Evolutionary conservation across 2,888 invertebrate species (phyloP).

Genomic region (Amaurobius ferox): DNA sequence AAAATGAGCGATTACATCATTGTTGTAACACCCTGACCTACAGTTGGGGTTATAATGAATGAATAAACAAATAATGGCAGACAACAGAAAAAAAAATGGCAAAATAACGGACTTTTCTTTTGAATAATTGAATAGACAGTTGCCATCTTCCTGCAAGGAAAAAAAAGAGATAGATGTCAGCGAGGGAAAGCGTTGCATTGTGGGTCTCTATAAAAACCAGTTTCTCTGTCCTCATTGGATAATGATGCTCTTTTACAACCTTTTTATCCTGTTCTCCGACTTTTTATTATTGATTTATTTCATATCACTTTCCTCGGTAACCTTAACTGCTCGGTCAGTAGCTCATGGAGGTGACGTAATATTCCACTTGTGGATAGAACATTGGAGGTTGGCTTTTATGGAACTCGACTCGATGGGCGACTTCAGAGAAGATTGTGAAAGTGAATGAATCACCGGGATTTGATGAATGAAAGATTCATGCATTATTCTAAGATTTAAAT

Average conservation of each 20-base stretch:
- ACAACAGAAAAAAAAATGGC: neutral
- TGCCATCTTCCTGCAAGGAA: conserved; percentile 2
- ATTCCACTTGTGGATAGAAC: neutral
- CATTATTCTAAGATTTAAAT: no score
- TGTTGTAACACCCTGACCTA: neutral
- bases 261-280: neutral
- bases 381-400: neutral
- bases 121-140: conserved; percentile 39
- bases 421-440: neutral
- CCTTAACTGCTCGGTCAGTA: neutral
- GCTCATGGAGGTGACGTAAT: neutral
- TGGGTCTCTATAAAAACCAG: neutral
- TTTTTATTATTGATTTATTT: conserved; percentile 6
- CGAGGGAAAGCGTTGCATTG: conserved; percentile 13
- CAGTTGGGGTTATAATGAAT: neutral
- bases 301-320: neutral
- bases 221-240: conserved; percentile 13
- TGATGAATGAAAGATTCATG: neutral
- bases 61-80: neutral
- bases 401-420: neutral
- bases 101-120: neutral
- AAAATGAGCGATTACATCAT: neutral
- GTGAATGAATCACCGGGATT: neutral
- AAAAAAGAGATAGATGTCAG: neutral
- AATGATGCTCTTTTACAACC: neutral